Conservation (phyloP, 2,888 invertebrate species). For the Andrena camellia region DNA sequence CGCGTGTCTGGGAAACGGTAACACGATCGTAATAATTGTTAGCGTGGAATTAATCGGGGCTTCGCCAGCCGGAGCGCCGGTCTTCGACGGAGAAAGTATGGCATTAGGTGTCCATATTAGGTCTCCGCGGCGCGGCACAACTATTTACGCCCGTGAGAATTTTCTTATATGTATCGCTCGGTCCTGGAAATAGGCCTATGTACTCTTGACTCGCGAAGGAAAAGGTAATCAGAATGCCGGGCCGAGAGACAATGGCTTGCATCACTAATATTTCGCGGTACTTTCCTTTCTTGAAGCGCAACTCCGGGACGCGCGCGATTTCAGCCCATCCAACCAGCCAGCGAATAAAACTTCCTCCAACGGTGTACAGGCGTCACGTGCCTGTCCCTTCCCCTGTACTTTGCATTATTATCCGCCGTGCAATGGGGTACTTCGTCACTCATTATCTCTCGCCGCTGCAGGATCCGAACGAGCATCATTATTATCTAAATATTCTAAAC, state of each 20-base stretch:
- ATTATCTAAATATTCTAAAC: no score
- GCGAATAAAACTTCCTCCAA: constrained; percentile 19
- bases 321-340: constrained; percentile 1
- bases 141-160: constrained; percentile 55
- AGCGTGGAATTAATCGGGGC: constrained; percentile 43
- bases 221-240: constrained; percentile 58
- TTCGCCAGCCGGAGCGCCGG: neutral
- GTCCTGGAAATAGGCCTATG: constrained; percentile 47
- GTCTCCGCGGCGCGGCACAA: neutral
- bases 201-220: constrained; percentile 30
- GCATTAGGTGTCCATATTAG: constrained; percentile 55
- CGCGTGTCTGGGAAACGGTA: constrained; percentile 6
- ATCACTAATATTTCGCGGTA: constrained; percentile 62
- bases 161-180: constrained; percentile 31
- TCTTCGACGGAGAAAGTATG: constrained; percentile 53
- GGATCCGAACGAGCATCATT: no score
- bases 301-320: constrained; percentile 46
- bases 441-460: no score
- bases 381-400: neutral
- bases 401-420: neutral
- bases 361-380: neutral
- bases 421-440: neutral
- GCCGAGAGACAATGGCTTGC: constrained; percentile 62
- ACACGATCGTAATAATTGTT: constrained; percentile 43
- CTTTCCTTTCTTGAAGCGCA: constrained; percentile 60